phyloP scores from a whole-genome alignment of 92 coral and sea anemone species.

The Desmophyllum pertusum region DNA sequence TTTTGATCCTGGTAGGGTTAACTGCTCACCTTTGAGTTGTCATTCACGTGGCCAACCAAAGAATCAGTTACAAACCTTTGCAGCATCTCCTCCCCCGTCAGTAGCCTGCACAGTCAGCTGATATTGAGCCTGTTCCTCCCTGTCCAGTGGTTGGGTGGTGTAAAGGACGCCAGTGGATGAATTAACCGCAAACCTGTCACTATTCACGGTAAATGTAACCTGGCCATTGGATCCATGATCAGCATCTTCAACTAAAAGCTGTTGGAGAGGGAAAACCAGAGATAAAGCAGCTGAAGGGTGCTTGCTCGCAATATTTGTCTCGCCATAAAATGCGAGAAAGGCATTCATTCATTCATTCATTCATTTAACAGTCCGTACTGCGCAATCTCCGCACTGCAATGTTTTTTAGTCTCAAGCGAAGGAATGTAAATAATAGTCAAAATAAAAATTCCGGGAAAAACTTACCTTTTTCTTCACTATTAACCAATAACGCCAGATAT shows the following conservation, averaged over 20 bases:
- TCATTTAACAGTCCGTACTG: too few relatives aligned
- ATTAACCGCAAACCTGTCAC: slow-evolving; percentile 76
- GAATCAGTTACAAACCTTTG: slow-evolving; percentile 25
- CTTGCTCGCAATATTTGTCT: not conserved
- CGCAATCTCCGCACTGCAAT: too few relatives aligned
- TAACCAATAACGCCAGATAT: too few relatives aligned
- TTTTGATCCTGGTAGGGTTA: too few relatives aligned
- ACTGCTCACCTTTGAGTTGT: not conserved
- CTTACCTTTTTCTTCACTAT: too few relatives aligned
- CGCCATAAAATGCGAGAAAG: not conserved
- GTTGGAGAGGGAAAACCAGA: not conserved
- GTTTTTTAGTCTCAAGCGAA: too few relatives aligned
- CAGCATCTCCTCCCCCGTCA: slow-evolving; percentile 73
- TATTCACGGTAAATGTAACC: slow-evolving; percentile 73
- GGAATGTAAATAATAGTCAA: too few relatives aligned
- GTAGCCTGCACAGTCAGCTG: slow-evolving; percentile 78
- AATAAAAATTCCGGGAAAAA: too few relatives aligned
- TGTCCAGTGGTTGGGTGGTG: slow-evolving; percentile 80
- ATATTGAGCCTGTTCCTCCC: slow-evolving; percentile 78
- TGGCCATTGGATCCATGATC: slow-evolving; percentile 75
- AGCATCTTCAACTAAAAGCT: slow-evolving; percentile 82
- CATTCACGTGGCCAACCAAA: not conserved
- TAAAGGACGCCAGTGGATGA: slow-evolving; percentile 68
- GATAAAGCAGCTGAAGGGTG: not conserved
- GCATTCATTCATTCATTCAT: too few relatives aligned